These are phyloP conservation scores for Drosophila neonasuta DNA, from an alignment of 2,888 invertebrate genomes.

Conservation along the genomic window DNA sequence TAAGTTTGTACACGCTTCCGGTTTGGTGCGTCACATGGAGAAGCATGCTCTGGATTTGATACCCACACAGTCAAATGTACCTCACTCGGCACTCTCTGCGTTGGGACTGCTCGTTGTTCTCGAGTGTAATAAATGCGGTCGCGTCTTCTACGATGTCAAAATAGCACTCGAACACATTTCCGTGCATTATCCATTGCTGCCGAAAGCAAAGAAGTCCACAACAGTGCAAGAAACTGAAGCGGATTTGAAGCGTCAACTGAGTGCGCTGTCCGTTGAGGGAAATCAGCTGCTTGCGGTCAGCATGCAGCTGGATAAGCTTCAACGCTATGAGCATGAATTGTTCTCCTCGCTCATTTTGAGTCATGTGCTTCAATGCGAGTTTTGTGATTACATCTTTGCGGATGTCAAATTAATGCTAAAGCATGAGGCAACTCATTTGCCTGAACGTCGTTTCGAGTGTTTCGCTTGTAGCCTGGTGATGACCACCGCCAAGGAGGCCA, in stretches of 20 bases:
- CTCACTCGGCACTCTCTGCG: slow-evolving; percentile 27
- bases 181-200: slow-evolving; percentile 59
- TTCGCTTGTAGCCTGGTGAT: slow-evolving; percentile 81
- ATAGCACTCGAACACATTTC: slow-evolving; percentile 72
- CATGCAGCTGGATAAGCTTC: slow-evolving; percentile 45
- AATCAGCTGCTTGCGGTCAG: slow-evolving; percentile 12
- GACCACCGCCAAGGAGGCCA: slow-evolving; percentile 84
- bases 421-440: slow-evolving; percentile 79
- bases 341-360: slow-evolving; percentile 70
- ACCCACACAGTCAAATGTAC: slow-evolving; percentile 55
- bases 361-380: slow-evolving; percentile 85
- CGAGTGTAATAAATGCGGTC: slow-evolving; percentile 80
- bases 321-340: slow-evolving; percentile 4
- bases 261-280: slow-evolving; percentile 20
- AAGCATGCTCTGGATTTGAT: slow-evolving; percentile 81
- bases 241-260: slow-evolving; percentile 28
- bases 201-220: not conserved
- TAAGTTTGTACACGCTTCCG: slow-evolving; percentile 82
- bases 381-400: slow-evolving; percentile 84
- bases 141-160: slow-evolving; percentile 71
- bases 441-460: slow-evolving; percentile 79
- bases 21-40: slow-evolving; percentile 81
- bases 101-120: slow-evolving; percentile 72
- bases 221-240: not conserved
- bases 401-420: slow-evolving; percentile 81